Conservation (phyloP, 1,140 invertebrate species). For the Drosophila tsacasi region DNA sequence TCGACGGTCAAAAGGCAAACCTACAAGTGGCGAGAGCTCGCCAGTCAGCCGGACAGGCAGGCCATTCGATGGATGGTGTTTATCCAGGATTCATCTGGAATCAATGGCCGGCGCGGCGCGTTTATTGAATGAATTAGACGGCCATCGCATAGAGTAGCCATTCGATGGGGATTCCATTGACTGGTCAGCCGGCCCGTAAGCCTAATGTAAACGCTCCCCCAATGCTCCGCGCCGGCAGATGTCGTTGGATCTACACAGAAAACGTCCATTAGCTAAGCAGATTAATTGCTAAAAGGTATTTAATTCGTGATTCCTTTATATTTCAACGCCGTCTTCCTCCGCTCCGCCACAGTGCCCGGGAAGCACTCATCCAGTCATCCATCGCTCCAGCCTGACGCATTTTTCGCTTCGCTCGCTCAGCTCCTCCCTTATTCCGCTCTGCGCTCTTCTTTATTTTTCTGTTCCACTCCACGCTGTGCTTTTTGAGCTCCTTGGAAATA, state of each 20-base stretch:
- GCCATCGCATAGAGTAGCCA: conserved; percentile 46
- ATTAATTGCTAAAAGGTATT: conserved; percentile 84
- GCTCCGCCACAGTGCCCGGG: not conserved
- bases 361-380: conserved; percentile 15
- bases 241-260: conserved; percentile 62
- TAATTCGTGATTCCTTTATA: conserved; percentile 83
- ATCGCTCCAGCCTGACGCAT: conserved; percentile 50
- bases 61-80: conserved; percentile 3
- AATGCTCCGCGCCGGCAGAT: not conserved
- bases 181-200: conserved; percentile 68
- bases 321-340: conserved; percentile 43
- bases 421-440: conserved; percentile 53
- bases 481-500: conserved; percentile 74
- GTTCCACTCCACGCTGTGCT: conserved; percentile 45
- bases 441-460: conserved; percentile 44
- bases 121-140: conserved; percentile 80
- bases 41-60: not conserved
- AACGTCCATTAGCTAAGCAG: conserved; percentile 83
- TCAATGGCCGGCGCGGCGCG: conserved; percentile 51
- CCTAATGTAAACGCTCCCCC: conserved; percentile 59
- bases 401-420: conserved; percentile 42
- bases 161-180: conserved; percentile 51
- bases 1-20: conserved; percentile 63
- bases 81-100: conserved; percentile 17
- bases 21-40: conserved; percentile 50